Evolutionary conservation across 2,113 vertebrate genomes (phyloP).

Genomic region (Progne subis): DNA sequence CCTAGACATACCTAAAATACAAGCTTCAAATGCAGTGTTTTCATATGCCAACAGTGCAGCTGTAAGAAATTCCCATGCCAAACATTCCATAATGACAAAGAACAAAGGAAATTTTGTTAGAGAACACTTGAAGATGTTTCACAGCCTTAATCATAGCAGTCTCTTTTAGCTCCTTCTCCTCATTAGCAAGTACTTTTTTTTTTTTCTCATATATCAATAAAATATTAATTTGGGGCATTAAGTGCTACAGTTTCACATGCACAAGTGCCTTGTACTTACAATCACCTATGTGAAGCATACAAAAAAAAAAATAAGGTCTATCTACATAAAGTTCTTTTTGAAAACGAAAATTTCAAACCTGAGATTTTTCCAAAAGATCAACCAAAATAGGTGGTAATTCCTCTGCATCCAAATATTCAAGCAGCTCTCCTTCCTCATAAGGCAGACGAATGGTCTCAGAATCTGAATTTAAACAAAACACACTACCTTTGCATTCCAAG

Average conservation of each 20-base stretch:
- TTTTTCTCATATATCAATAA: not conserved
- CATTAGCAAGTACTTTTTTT: not conserved
- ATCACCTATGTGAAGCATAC: not conserved
- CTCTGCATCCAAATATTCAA: constrained; percentile 97
- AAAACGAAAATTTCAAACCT: constrained; percentile 76
- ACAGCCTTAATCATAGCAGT: not conserved
- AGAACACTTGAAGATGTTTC: not conserved
- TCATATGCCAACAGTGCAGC: not conserved
- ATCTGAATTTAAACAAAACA: constrained; percentile 76
- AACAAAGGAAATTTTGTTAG: not conserved
- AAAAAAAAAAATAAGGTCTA: not conserved
- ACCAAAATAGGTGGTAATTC: constrained; percentile 97
- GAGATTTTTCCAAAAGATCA: constrained; percentile 98
- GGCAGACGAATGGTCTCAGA: constrained; percentile 97
- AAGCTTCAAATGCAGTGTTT: not conserved
- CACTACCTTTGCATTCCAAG: not conserved
- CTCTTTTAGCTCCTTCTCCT: not conserved
- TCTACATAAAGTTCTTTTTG: rapidly evolving
- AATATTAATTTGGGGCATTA: not conserved
- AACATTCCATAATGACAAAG: not conserved
- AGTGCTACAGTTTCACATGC: not conserved
- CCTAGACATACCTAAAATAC: not conserved
- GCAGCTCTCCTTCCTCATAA: constrained; percentile 94
- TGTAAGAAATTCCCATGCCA: not conserved
- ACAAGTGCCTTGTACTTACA: not conserved